Conservation (phyloP, 2,797 vertebrate species). For the Scolopax rusticola region DNA sequence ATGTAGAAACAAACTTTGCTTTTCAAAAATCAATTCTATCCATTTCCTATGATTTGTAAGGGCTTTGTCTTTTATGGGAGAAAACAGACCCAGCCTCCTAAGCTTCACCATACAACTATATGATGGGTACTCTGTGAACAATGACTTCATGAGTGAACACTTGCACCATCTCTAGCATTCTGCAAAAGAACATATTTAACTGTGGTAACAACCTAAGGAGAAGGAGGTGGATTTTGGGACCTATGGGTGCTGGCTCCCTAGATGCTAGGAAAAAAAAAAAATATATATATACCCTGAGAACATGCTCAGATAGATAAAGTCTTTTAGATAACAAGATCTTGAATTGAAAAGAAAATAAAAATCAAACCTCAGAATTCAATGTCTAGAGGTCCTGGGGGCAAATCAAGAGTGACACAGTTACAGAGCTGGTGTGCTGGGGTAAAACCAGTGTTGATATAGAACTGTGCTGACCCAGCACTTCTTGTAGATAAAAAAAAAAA, state of each 20-base stretch:
- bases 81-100: background rate
- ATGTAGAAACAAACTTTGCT: background rate
- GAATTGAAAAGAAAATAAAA: background rate
- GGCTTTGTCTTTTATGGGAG: background rate
- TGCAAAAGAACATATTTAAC: background rate
- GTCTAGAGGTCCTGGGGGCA: background rate
- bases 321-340: background rate
- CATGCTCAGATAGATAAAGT: background rate
- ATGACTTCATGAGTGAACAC: background rate
- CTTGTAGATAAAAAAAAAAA: background rate
- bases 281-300: background rate
- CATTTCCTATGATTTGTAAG: background rate
- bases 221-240: background rate
- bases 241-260: background rate
- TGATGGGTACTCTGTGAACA: background rate
- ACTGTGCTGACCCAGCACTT: accelerated
- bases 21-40: background rate
- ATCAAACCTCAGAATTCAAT: background rate
- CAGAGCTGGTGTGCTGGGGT: background rate
- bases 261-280: background rate
- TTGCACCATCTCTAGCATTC: background rate
- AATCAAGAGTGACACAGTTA: background rate
- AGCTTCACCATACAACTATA: background rate
- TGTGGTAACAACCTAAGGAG: background rate
- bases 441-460: background rate